Evolutionary conservation across 2,888 invertebrate genomes (phyloP), one percentile per base, ranked within the genome.

Genomic region (Mimachlamys varia): DNA sequence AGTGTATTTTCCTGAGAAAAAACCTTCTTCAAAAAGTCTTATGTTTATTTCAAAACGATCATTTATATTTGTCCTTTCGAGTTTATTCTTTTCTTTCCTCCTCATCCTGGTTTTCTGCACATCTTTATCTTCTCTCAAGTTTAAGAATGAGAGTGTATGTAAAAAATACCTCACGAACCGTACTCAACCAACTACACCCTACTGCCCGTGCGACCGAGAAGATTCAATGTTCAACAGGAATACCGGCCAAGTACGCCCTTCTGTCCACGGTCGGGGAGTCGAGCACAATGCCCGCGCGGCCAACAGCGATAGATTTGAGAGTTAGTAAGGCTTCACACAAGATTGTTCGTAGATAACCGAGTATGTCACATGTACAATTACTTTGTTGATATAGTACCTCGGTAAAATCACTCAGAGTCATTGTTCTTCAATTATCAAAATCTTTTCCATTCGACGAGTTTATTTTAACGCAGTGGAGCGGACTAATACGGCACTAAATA

Each of bases 391-490:
- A 76, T 76, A 76, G 22, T 76, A 76, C 76, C 76, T 12, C 76
- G 76, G 76, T 76, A 76, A 76, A 76, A 76, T 76, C 76, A 76
- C 76, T 76, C 76, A 0, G 15, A 12, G 76, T 10, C 76, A 76
- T 76, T 76, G 76, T 76, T 76, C 76, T 76, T 1, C 33, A 76
- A 76, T 76, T 76, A 76, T 76, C 76, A 76, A 76, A 76, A 76
- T 76, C 76, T 76, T 76, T 27, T 76, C 76, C 76, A 76, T 76
- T 76, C 62, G 33, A 76, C 76, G 76, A 76, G 33, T 76, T 76
- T 76, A 76, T 76, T 76, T 76, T 76, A 76, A 76, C 76, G 76
- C 76, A 76, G 2, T 76, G 33, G 17, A 76, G 76, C 76, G 76
- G 22, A 33, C 33, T 76, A 76, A 76, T 76, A 76, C 5, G 76